Base-by-base conservation (phyloP, 2,113 vertebrate genomes). In the Rhadina sibilatrix region DNA sequence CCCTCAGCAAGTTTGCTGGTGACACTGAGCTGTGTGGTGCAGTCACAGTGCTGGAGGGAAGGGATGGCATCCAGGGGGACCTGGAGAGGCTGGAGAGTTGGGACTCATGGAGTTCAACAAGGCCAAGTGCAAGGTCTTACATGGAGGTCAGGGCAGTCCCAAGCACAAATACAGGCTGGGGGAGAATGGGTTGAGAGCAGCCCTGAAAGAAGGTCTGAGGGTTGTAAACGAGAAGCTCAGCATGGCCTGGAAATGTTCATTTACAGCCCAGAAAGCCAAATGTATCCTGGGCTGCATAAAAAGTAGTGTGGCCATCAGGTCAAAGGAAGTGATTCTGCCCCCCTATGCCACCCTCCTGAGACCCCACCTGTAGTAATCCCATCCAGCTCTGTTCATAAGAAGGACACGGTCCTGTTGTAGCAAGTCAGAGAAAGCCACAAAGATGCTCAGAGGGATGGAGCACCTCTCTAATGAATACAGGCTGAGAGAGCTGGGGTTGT, bases 1-100 rank as follows among this genome's bases (percentile, higher is more conserved):
- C 15, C 23, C 33, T 12, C 38, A 35, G 38, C 30, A 68, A 0
- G 2, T 12, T 2, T 40, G 20, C 9, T 46, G 44, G 2, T 60
- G 46, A 40, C 33, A 54, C 38, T 0, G 0, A n/a, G 53, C 28
- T 76, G 47, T 59, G 46, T 47, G 54, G 14, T 3, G 47, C 14
- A 40, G n/a, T 5, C 8, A 27, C 1, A 0, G n/a, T n/a, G n/a
- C 78, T 53, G 69, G 46, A 68, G 78, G 69, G 46, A 53, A 60
- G 38, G 20, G n/a, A 53, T 40, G 24, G 24, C 5, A 47, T 35
- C 69, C 78, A 47, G 38, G 66, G 30, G 38, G 20, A 82, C 53
- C 38, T 47, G 38, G 20, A 35, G 5, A 47, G 53, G 46, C 28
- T 68, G 61, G 52, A 60, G 38, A 66, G 23, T 0, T 0, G 2